Percentiles rank a stretch among this genome's conserved stretches.
These are phyloP conservation scores for Fukomys damarensis DNA, from an alignment of 2,113 vertebrate genomes.

Conservation along the genomic window DNA sequence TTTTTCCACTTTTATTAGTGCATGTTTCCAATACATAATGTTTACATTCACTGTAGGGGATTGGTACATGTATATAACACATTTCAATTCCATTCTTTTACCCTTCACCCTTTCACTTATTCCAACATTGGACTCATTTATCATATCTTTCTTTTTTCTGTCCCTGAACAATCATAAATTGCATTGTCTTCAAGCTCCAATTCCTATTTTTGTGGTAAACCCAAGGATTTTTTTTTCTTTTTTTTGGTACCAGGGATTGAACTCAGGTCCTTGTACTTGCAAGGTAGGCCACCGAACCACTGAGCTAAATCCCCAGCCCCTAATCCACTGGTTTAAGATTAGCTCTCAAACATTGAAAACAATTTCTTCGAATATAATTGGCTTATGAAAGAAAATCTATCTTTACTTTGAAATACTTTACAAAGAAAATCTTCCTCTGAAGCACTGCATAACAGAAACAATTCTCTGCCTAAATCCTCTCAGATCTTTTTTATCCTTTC, in stretches of 20 bases:
- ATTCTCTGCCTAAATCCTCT: neutral
- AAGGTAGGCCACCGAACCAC: too few species aligned
- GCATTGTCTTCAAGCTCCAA: neutral
- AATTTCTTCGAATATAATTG: neutral
- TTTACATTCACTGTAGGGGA: neutral
- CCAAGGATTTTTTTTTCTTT: too few species aligned
- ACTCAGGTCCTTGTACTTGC: too few species aligned
- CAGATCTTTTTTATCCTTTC: neutral
- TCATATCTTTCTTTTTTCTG: neutral
- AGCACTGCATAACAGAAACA: neutral
- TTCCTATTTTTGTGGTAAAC: slow-evolving; percentile 24
- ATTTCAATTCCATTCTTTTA: neutral
- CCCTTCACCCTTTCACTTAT: neutral
- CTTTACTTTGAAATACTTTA: slow-evolving; percentile 34
- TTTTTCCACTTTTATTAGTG: neutral
- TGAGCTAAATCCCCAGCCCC: too few species aligned
- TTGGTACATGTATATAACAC: neutral
- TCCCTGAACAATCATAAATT: neutral
- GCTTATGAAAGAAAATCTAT: neutral
- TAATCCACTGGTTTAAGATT: neutral
- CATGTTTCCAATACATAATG: neutral
- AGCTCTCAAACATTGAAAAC: neutral
- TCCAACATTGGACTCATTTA: neutral
- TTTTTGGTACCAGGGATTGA: too few species aligned
- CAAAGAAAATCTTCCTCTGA: neutral